Conservation (phyloP, 1,140 invertebrate species). For the Muscidifurax raptorellus region DNA sequence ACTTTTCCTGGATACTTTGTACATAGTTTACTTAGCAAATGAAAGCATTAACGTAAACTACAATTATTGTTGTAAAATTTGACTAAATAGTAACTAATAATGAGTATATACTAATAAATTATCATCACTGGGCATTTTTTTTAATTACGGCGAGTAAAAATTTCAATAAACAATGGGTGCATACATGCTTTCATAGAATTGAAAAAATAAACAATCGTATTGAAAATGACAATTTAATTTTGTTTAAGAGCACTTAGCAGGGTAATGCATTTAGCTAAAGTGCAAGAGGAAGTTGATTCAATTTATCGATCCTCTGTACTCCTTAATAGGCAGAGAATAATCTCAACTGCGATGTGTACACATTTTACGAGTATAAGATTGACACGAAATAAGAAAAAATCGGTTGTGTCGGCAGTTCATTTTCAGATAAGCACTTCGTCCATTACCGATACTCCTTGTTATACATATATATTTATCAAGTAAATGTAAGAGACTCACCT, state of each 20-base stretch:
- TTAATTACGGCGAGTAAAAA: background rate
- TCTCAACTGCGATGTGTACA: too few relatives aligned
- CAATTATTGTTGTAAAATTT: background rate
- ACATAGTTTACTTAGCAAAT: conserved; percentile 16
- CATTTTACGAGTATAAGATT: too few relatives aligned
- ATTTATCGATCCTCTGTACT: background rate
- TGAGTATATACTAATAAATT: background rate
- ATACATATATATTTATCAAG: background rate
- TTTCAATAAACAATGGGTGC: background rate
- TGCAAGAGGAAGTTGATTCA: background rate
- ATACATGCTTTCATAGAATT: background rate
- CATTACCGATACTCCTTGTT: too few relatives aligned
- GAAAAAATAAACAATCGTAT: background rate
- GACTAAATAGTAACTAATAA: background rate
- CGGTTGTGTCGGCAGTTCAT: too few relatives aligned
- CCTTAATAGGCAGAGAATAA: background rate
- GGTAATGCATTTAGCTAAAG: conserved; percentile 4
- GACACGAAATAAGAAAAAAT: too few relatives aligned
- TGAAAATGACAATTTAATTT: background rate
- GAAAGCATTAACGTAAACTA: background rate
- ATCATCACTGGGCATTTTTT: background rate
- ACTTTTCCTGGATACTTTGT: conserved; percentile 10
- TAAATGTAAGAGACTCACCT: conserved; percentile 67
- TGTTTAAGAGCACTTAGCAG: background rate
- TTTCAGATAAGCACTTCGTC: too few relatives aligned